A percentile compares a stretch with the other conserved stretches of the same genome.
These are phyloP conservation scores for Chydorus sphaericus DNA, from an alignment of 2,888 invertebrate species.

Conservation along the genomic window DNA sequence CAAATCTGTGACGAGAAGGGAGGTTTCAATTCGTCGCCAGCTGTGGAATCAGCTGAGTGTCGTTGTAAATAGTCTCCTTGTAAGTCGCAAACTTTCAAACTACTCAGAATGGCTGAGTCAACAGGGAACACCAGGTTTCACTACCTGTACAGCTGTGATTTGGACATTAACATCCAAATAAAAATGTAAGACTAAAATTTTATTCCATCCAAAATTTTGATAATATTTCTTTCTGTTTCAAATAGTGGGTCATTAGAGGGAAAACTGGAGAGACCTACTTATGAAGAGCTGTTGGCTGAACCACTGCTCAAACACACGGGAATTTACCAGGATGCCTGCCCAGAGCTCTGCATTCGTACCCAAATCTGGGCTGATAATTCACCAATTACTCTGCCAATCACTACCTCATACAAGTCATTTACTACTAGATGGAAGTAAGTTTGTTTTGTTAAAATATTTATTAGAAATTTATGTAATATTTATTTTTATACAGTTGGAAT, in stretches of 20 bases:
- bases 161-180: slow-evolving; percentile 71
- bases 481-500: slow-evolving; percentile 62
- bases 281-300: slow-evolving; percentile 70
- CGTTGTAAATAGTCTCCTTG: no score
- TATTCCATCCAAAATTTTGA: background rate
- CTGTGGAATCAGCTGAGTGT: no score
- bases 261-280: slow-evolving; percentile 66
- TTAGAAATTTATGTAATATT: background rate
- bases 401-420: slow-evolving; percentile 83
- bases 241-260: slow-evolving; percentile 85
- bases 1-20: no score
- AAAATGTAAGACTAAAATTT: slow-evolving; percentile 60
- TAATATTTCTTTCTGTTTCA: slow-evolving; percentile 18
- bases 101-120: background rate
- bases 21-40: no score
- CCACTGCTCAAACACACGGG: slow-evolving; percentile 85
- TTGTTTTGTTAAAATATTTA: slow-evolving; percentile 4
- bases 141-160: slow-evolving; percentile 70
- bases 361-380: slow-evolving; percentile 39
- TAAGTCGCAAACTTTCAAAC: no score
- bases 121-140: slow-evolving; percentile 21
- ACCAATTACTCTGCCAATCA: slow-evolving; percentile 68
- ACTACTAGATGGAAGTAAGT: slow-evolving; percentile 76
- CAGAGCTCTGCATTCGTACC: slow-evolving; percentile 76
- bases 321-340: slow-evolving; percentile 63